A percentile compares a stretch with the other conserved stretches of the same genome.
phyloP scores from a whole-genome alignment of 2,113 vertebrate species.

The Callorhinus ursinus region DNA sequence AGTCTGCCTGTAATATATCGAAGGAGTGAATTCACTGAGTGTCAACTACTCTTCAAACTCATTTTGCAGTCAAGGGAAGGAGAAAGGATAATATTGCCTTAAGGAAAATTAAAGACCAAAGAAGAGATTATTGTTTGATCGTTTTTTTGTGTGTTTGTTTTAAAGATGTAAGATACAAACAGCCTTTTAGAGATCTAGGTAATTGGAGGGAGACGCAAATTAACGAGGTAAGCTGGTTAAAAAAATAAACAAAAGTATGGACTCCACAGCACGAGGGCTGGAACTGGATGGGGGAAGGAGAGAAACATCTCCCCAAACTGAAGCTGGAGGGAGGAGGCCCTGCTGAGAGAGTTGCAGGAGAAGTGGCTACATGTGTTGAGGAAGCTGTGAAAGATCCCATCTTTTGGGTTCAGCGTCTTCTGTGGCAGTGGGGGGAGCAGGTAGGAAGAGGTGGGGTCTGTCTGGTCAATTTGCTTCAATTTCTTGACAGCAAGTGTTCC shows the following conservation, averaged over 20 bases:
- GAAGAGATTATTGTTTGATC: background rate
- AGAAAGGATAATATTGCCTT: background rate
- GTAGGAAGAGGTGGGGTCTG: background rate
- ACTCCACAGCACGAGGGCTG: background rate
- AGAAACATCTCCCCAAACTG: background rate
- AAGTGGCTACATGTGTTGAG: background rate
- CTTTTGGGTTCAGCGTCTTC: background rate
- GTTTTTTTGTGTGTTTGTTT: background rate
- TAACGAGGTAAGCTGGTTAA: background rate
- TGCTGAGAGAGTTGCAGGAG: background rate
- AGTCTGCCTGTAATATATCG: background rate
- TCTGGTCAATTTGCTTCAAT: background rate
- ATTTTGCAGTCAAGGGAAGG: background rate
- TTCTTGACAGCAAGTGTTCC: background rate
- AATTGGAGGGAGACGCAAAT: background rate
- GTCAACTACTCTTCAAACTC: background rate
- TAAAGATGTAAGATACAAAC: slow-evolving; percentile 13
- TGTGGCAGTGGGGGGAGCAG: background rate
- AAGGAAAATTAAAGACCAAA: slow-evolving; percentile 9
- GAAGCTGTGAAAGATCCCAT: background rate
- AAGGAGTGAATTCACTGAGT: background rate
- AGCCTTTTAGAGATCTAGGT: background rate
- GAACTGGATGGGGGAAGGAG: background rate
- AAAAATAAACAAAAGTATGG: background rate
- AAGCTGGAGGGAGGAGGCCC: background rate